Conservation (phyloP, 2,888 invertebrate species). For the Drosophila atripex region DNA sequence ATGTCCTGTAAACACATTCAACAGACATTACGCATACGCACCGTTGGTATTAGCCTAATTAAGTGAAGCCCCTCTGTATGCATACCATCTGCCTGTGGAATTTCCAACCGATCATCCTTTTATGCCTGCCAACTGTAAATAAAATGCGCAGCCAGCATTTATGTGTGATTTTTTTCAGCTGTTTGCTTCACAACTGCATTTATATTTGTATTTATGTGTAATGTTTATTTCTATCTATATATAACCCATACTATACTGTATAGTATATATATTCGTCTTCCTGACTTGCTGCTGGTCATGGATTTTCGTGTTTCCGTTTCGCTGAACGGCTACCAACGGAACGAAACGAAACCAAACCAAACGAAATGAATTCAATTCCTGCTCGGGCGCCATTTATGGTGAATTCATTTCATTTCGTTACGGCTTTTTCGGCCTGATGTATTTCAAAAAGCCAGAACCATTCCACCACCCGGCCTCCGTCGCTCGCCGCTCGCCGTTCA, state of each 20-base stretch:
- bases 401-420: conserved; percentile 74
- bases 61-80: conserved; percentile 48
- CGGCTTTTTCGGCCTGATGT: conserved; percentile 78
- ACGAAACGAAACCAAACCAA: conserved; percentile 50
- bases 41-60: conserved; percentile 72
- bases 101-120: conserved; percentile 62
- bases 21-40: conserved; percentile 65
- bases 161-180: conserved; percentile 45
- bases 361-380: conserved; percentile 48
- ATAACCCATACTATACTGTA: conserved; percentile 3
- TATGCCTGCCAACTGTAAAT: conserved; percentile 72
- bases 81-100: conserved; percentile 7
- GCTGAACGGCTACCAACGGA: conserved; percentile 60
- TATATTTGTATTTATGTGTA: conserved; percentile 41
- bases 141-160: conserved; percentile 73
- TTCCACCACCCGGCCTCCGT: conserved; percentile 20
- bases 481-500: neutral
- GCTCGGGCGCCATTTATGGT: conserved; percentile 8
- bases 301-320: conserved; percentile 73
- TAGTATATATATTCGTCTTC: conserved; percentile 12
- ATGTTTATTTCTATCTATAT: conserved; percentile 35
- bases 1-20: conserved; percentile 13
- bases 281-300: conserved; percentile 33
- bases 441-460: conserved; percentile 54
- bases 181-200: conserved; percentile 39